Conservation (phyloP, 2,797 vertebrate species). For the Acestrorhynchus altus region DNA sequence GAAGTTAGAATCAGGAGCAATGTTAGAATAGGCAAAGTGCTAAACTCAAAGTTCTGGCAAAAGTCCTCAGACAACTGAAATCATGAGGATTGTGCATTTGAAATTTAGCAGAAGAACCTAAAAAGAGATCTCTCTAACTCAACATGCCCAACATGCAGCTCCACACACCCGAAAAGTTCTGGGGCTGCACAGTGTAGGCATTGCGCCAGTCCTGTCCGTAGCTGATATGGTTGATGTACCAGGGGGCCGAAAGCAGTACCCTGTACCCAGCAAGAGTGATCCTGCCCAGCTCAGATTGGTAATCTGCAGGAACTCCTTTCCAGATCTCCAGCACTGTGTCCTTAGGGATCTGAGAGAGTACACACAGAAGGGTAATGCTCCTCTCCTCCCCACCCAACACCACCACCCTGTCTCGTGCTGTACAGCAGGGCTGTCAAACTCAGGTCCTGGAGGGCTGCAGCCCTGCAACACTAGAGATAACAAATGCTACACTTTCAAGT, state of each 20-base stretch:
- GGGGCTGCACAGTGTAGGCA: slow-evolving; percentile 81
- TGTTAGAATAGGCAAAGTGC: not conserved
- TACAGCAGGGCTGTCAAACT: not conserved
- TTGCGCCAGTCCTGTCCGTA: slow-evolving; percentile 85
- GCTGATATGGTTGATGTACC: slow-evolving; percentile 86
- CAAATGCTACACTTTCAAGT: not conserved
- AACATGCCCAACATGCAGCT: slow-evolving; percentile 7
- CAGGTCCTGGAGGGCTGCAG: not conserved
- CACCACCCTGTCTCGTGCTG: not conserved
- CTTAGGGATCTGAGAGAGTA: slow-evolving; percentile 76
- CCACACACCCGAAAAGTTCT: slow-evolving; percentile 77
- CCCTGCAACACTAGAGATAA: too few relatives aligned
- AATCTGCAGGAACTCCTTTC: slow-evolving; percentile 71
- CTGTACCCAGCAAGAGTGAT: slow-evolving; percentile 82
- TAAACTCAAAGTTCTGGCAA: not conserved
- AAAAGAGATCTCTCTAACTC: too few relatives aligned
- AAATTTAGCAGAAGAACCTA: too few relatives aligned
- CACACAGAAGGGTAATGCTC: slow-evolving; percentile 55
- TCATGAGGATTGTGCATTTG: not conserved
- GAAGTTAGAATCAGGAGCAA: not conserved
- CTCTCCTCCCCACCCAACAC: slow-evolving; percentile 24
- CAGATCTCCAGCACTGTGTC: slow-evolving; percentile 87
- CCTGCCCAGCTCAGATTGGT: slow-evolving; percentile 73
- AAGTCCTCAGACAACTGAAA: not conserved
- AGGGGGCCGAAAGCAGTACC: slow-evolving; percentile 84